phyloP scores from a whole-genome alignment of 2,888 invertebrate genomes.

The Pasiphila rectangulata region DNA sequence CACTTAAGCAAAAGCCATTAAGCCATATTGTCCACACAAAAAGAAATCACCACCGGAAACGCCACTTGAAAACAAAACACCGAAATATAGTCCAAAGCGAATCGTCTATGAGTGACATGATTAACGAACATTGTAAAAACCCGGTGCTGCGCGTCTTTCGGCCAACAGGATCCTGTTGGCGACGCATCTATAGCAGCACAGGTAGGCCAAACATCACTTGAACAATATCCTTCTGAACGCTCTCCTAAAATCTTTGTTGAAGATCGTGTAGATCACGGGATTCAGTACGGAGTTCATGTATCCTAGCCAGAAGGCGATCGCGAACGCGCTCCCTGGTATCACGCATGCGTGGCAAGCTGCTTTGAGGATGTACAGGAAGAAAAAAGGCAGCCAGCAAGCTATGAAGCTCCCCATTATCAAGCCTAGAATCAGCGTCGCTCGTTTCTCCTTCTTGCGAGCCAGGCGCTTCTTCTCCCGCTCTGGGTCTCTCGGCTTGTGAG shows the following conservation, averaged over 20 bases:
- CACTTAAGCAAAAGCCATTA: slow-evolving; percentile 9
- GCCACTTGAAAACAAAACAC: slow-evolving; percentile 18
- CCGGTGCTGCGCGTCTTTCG: slow-evolving; percentile 83
- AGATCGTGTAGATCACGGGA: slow-evolving; percentile 97
- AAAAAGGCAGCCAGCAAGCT: slow-evolving; percentile 99
- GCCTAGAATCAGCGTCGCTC: slow-evolving; percentile 97
- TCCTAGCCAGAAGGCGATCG: slow-evolving; percentile 97
- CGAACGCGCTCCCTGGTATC: slow-evolving; percentile 92
- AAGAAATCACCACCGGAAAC: slow-evolving; percentile 14
- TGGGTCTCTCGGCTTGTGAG: slow-evolving; percentile 91
- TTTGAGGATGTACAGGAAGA: slow-evolving; percentile 94
- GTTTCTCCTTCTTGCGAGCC: slow-evolving; percentile 96
- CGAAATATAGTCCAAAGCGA: slow-evolving; percentile 6
- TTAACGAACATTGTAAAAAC: slow-evolving; percentile 79
- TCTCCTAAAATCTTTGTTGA: slow-evolving; percentile 97
- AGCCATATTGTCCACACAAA: slow-evolving; percentile 2
- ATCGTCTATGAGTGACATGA: slow-evolving; percentile 29
- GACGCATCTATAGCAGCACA: slow-evolving; percentile 90
- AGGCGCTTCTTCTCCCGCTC: slow-evolving; percentile 95
- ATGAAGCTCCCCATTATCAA: slow-evolving; percentile 99
- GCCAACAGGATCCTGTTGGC: slow-evolving; percentile 82
- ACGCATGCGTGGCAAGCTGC: slow-evolving; percentile 88
- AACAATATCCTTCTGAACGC: slow-evolving; percentile 97
- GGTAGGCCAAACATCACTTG: slow-evolving; percentile 94
- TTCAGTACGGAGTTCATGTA: slow-evolving; percentile 98